These are phyloP conservation scores for Misgurnus mizolepis DNA, from an alignment of 2,113 vertebrate genomes.

Conservation along the genomic window DNA sequence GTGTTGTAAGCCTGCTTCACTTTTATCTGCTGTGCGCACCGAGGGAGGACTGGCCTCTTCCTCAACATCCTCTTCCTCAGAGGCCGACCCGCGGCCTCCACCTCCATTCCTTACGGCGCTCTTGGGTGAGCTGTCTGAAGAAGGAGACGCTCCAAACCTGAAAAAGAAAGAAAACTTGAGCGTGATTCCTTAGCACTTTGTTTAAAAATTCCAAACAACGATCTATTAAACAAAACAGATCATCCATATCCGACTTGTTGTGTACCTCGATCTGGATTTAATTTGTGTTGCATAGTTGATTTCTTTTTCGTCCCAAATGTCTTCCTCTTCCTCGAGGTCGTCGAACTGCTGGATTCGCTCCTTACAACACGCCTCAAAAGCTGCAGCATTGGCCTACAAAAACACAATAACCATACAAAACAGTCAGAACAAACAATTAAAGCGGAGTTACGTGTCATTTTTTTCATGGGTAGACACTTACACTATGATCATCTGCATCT, in stretches of 20 bases:
- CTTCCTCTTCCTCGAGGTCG: slow-evolving; percentile 90
- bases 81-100: slow-evolving; percentile 68
- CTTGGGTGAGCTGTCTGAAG: slow-evolving; percentile 78
- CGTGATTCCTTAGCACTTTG: neutral
- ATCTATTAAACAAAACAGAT: neutral
- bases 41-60: slow-evolving; percentile 53
- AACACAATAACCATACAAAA: slow-evolving; percentile 22
- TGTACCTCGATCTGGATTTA: slow-evolving; percentile 87
- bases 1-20: slow-evolving; percentile 50
- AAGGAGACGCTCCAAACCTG: slow-evolving; percentile 85
- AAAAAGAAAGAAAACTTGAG: neutral
- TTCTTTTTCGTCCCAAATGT: slow-evolving; percentile 95
- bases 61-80: slow-evolving; percentile 67
- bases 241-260: neutral
- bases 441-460: neutral
- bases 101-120: slow-evolving; percentile 78
- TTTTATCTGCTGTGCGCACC: slow-evolving; percentile 53
- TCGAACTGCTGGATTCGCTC: slow-evolving; percentile 93
- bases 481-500: slow-evolving; percentile 89
- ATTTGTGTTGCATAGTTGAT: slow-evolving; percentile 85
- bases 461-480: slow-evolving; percentile 72
- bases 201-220: neutral
- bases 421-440: neutral
- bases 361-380: slow-evolving; percentile 93
- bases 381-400: slow-evolving; percentile 83